Base-by-base conservation (phyloP, 2,888 invertebrate genomes). In the Agonopterix arenella region DNA sequence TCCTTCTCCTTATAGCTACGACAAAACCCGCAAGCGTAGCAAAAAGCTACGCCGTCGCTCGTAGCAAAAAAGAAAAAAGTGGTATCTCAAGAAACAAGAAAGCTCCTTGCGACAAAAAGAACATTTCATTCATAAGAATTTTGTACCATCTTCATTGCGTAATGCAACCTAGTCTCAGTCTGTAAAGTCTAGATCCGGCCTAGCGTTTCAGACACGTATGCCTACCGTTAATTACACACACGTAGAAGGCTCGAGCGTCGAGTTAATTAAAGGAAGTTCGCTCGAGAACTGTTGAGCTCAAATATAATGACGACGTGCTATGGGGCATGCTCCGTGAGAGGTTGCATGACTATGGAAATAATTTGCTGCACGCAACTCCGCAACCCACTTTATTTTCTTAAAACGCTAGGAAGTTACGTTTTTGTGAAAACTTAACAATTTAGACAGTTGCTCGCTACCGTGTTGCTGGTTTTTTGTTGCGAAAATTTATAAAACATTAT, bases 271-370 rank as follows among this genome's bases (percentile, higher is more conserved):
- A 64, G 61, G 64, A 66, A 66, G 58, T 64, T 61, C 55, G 55
- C 64, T 58, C 53, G 48, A 52, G 40, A 45, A 36, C 11, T 36
- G 36, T 40, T 40, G 28, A 28, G 40, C 40, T 40, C 40, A n/a
- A 40, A 40, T 40, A 45, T 45, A 45, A 45, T 40, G 59, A 59
- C 61, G 52, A 50, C 59, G 58, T 63, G 59, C 44, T 51, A 49
- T 42, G 36, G 11, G n/a, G 8, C 9, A 4, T 43, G 11, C 40
- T 41, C 10, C 47, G 28, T 18, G 40, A 13, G 28, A 42, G 54
- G 51, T 66, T 59, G 70, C 70, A 68, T 68, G 66, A 56, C 65
- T 63, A 56, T 62, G 64, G 49, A 61, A 67, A 67, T 69, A 65
- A 65, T 66, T 56, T 51, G 52, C 54, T 55, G 58, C 71, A 72